Percentiles rank a stretch among this genome's conserved stretches.
Conservation (phyloP, 2,888 invertebrate species). For the Hofmannophila pseudospretella region DNA sequence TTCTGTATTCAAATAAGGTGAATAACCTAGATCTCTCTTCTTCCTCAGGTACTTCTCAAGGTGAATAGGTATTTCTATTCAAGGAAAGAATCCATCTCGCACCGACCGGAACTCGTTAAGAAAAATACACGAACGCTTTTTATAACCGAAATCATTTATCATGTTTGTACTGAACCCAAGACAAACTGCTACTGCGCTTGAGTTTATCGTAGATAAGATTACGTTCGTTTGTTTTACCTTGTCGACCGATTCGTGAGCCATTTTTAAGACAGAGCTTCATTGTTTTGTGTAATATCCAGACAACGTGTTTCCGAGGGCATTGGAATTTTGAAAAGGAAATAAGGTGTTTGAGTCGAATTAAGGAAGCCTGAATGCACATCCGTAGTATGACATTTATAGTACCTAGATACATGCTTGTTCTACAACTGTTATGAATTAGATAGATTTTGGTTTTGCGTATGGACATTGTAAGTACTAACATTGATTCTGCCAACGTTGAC, state of each 20-base stretch:
- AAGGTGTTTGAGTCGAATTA: slow-evolving; percentile 21
- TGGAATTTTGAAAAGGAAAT: slow-evolving; percentile 41
- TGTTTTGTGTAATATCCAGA: slow-evolving; percentile 54
- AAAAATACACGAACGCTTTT: slow-evolving; percentile 69
- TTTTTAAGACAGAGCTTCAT: slow-evolving; percentile 69
- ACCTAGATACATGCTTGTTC: too few species aligned
- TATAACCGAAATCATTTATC: slow-evolving; percentile 74
- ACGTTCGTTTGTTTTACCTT: slow-evolving; percentile 69
- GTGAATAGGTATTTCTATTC: slow-evolving; percentile 75
- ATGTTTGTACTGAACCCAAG: slow-evolving; percentile 72
- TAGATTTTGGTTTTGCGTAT: too few species aligned
- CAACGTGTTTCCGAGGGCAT: slow-evolving; percentile 44
- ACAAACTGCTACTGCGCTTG: slow-evolving; percentile 76
- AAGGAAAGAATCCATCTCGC: slow-evolving; percentile 62
- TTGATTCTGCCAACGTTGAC: too few species aligned
- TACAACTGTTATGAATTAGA: too few species aligned
- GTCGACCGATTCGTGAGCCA: slow-evolving; percentile 66
- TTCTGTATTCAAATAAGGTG: slow-evolving; percentile 28
- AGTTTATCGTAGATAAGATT: slow-evolving; percentile 75
- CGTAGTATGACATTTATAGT: not conserved
- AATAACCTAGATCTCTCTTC: slow-evolving; percentile 70
- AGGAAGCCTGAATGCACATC: slow-evolving; percentile 12
- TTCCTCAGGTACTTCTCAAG: slow-evolving; percentile 77
- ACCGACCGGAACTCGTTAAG: slow-evolving; percentile 70
- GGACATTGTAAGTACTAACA: too few species aligned